phyloP scores from a whole-genome alignment of 2,113 vertebrate species.

The Pseudois nayaur region DNA sequence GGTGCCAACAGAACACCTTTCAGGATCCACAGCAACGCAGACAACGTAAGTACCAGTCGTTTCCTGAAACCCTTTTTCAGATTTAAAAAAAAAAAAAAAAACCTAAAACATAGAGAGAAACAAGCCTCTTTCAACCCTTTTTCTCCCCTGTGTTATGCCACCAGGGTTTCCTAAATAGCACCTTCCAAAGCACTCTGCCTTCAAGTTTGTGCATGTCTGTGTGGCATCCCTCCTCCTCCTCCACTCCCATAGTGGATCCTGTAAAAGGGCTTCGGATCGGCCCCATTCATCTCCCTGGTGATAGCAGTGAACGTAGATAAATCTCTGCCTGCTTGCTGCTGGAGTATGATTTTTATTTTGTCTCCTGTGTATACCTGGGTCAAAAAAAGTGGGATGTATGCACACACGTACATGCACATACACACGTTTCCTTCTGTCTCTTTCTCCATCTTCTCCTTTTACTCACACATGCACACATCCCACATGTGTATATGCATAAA shows the following conservation, averaged over 20 bases:
- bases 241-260: constrained; percentile 86
- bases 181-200: constrained; percentile 89
- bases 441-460: constrained; percentile 35
- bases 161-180: constrained; percentile 86
- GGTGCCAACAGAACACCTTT: constrained; percentile 89
- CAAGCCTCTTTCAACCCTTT: constrained; percentile 75
- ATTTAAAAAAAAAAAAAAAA: constrained; percentile 51
- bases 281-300: constrained; percentile 91
- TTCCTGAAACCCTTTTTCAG: constrained; percentile 81
- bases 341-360: constrained; percentile 84
- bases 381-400: constrained; percentile 77
- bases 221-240: constrained; percentile 90
- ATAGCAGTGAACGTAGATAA: constrained; percentile 91
- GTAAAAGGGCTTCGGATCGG: constrained; percentile 85
- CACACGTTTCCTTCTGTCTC: constrained; percentile 20
- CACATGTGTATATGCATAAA: constrained; percentile 53
- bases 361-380: constrained; percentile 83
- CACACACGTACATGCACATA: constrained; percentile 20
- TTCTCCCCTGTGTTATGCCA: constrained; percentile 81
- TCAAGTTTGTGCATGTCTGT: constrained; percentile 89
- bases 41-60: constrained; percentile 83
- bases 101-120: constrained; percentile 73
- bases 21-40: constrained; percentile 84
- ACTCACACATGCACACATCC: constrained; percentile 57
- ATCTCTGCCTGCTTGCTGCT: constrained; percentile 87